phyloP scores from a whole-genome alignment of 2,888 invertebrate genomes.

The Trichopria drosophilae region DNA sequence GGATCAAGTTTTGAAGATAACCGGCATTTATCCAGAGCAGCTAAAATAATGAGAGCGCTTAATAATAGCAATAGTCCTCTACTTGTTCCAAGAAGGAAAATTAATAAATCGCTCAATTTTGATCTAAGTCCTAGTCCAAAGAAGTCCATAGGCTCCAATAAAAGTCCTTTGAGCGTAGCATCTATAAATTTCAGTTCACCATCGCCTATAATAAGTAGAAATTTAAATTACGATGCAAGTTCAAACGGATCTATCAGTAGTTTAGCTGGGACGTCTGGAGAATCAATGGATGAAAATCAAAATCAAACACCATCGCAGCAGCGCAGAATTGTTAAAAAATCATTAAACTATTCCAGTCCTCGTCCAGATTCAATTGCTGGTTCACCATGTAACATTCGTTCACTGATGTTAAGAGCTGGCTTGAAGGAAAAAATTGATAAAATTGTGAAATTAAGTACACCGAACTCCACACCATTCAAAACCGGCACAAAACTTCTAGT shows the following conservation, averaged over 20 bases:
- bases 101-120: constrained; percentile 49
- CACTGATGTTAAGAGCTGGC: constrained; percentile 38
- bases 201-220: constrained; percentile 39
- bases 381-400: constrained; percentile 27
- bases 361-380: constrained; percentile 24
- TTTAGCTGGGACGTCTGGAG: constrained; percentile 39
- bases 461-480: constrained; percentile 35
- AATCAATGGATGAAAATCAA: constrained; percentile 52
- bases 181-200: constrained; percentile 35
- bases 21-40: constrained; percentile 45
- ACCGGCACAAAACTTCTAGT: constrained; percentile 23
- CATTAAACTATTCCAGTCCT: constrained; percentile 42
- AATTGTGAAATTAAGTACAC: constrained; percentile 39
- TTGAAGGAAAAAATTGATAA: constrained; percentile 40
- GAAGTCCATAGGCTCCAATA: constrained; percentile 30
- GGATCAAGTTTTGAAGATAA: constrained; percentile 34
- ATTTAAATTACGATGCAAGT: constrained; percentile 40
- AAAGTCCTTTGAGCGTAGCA: constrained; percentile 27
- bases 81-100: constrained; percentile 38
- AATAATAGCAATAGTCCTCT: constrained; percentile 43
- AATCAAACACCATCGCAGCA: constrained; percentile 49
- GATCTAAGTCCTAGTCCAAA: constrained; percentile 46
- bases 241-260: constrained; percentile 41
- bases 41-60: constrained; percentile 50
- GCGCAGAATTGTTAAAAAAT: constrained; percentile 40